Base-by-base conservation (phyloP, 2,113 vertebrate species). In the Mixornis gularis region DNA sequence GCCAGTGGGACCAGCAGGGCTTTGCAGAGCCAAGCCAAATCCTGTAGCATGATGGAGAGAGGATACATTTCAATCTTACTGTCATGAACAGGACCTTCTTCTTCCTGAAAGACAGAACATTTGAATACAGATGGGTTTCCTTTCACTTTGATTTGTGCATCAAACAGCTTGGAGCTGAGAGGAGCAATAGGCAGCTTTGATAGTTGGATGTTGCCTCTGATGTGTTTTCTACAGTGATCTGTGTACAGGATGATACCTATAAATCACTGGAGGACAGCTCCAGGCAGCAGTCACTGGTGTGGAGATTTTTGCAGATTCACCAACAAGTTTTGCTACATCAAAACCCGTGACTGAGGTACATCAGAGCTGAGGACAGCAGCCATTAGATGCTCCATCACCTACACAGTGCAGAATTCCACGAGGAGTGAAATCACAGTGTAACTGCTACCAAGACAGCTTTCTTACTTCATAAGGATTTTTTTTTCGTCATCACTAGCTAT, bases 171-270 rank as follows among this genome's bases (percentile, higher is more conserved):
- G n/a, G 53, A 79, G 49, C 44, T 18, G 66, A 63, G 56, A 71
- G 9, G 10, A n/a, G 30, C 18, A 36, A 22, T 32, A 0, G 0
- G 18, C 34, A 85, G 10, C 24, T 74, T 60, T 17, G 29, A 25
- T 17, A 38, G 51, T 6, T 34, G 29, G n/a, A 43, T 4, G 1
- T 38, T 66, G 21, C 55, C 32, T 59, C 74, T 70, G 48, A 43
- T 9, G 1, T n/a, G 9, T 41, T 32, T 85, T 44, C 68, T 26
- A 16, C 0, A 0, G 11, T 53, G 63, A 30, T 65, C 44, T 46
- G 29, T 19, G 32, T 17, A 2, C 10, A 66, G 18, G 51, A 17
- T 18, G 43, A 27, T 26, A 49, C 11, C 22, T 41, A 36, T 53
- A 73, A 44, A 55, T 36, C 51, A 59, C 8, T 6, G 59, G 43